These are phyloP conservation scores for Epinephelus moara DNA, from an alignment of 2,113 vertebrate genomes.

Conservation along the genomic window DNA sequence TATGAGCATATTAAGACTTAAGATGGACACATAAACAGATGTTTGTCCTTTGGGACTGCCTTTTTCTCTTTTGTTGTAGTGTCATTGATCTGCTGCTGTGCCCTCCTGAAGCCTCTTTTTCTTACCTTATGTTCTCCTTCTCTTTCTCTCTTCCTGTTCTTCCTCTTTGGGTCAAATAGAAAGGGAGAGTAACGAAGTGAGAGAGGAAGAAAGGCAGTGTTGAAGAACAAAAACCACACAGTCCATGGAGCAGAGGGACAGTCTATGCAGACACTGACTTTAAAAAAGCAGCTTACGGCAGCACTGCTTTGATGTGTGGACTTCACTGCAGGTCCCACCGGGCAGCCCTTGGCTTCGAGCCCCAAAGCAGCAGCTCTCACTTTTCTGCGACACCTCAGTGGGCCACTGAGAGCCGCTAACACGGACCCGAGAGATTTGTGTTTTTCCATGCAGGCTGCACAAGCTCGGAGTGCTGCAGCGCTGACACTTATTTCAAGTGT, in stretches of 20 bases:
- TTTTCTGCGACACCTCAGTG: conserved; percentile 26
- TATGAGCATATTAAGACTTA: neutral
- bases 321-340: conserved; percentile 11
- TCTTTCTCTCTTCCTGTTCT: neutral
- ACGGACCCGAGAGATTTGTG: conserved; percentile 12
- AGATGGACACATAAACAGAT: neutral
- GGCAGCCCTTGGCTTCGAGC: conserved; percentile 16
- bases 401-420: conserved; percentile 38
- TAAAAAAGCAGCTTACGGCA: conserved; percentile 30
- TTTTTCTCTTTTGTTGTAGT: neutral
- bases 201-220: conserved; percentile 1
- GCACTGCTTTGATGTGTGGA: conserved; percentile 38
- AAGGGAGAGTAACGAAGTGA: neutral
- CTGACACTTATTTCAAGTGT: conserved; percentile 25
- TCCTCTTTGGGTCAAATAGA: neutral
- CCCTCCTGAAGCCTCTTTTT: neutral
- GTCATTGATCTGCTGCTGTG: neutral
- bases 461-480: neutral
- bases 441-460: conserved; percentile 16
- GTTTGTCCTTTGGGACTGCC: neutral
- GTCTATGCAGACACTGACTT: conserved; percentile 13
- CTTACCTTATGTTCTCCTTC: neutral
- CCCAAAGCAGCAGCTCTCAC: conserved; percentile 29
- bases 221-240: neutral
- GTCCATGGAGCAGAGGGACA: conserved; percentile 6